Percentiles rank a stretch among this genome's conserved stretches.
phyloP scores from a whole-genome alignment of 1,140 invertebrate species.

The Drosophila baimaii region DNA sequence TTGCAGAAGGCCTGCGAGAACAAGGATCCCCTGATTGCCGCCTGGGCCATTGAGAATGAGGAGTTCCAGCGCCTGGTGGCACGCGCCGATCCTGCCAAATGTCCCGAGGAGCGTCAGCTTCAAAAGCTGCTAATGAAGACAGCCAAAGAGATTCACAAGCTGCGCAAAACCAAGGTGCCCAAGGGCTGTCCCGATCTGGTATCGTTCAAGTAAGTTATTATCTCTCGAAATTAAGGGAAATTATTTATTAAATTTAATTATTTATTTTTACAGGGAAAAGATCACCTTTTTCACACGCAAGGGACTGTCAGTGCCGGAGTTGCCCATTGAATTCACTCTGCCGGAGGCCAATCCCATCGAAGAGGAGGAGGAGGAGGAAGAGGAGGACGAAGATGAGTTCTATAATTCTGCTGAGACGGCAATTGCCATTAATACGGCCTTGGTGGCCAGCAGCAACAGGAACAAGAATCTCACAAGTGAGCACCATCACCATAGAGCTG shows the following conservation, averaged over 20 bases:
- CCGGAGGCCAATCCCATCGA: conserved; percentile 77
- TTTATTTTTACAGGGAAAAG: conserved; percentile 90
- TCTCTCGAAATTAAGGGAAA: neutral
- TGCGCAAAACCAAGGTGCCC: conserved; percentile 94
- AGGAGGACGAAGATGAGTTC: conserved; percentile 73
- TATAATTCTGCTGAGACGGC: conserved; percentile 77
- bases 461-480: conserved; percentile 84
- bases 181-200: conserved; percentile 95
- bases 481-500: conserved; percentile 66
- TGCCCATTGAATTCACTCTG: conserved; percentile 87
- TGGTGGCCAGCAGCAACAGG: conserved; percentile 80
- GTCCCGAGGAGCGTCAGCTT: conserved; percentile 90
- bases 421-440: conserved; percentile 80
- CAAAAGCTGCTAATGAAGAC: conserved; percentile 93
- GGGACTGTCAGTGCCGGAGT: conserved; percentile 90
- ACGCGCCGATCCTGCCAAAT: conserved; percentile 87
- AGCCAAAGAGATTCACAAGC: conserved; percentile 94
- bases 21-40: conserved; percentile 91
- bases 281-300: conserved; percentile 96
- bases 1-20: conserved; percentile 90
- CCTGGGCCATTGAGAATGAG: conserved; percentile 94
- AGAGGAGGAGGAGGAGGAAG: conserved; percentile 71
- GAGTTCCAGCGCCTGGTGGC: conserved; percentile 92
- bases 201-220: conserved; percentile 93
- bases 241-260: conserved; percentile 54